Evolutionary conservation across 2,888 invertebrate species (phyloP), one percentile per base, ranked within the genome.

Genomic region (Agrilus mali): DNA sequence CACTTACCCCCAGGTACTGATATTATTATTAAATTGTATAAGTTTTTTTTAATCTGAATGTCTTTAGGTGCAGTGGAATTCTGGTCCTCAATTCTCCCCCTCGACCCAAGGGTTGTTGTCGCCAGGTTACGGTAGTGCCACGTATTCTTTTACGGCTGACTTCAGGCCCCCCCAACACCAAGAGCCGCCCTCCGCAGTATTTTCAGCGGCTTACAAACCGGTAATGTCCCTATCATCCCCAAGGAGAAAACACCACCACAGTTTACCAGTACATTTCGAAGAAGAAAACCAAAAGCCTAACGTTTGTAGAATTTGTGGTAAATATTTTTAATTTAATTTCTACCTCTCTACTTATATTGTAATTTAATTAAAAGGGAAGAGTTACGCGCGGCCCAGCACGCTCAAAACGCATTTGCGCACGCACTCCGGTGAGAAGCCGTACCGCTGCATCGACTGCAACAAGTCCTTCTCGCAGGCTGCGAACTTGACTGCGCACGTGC

Each of bases 381-480:
- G 93, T 1, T 92, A 96, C 69, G 96, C 96, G 1, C 73, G 96
- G 4, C 96, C 96, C 1, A 93, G 92, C 66, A 97, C 96, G 1
- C 70, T 98, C 49, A 97, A 97, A 72, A 97, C 96, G 0, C 97
- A 97, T 67, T 75, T 96, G 44, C 74, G 97, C 42, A 97, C 96
- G 1, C 97, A 97, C 66, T 89, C 90, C 3, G 96, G 96, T 0
- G 96, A 97, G 65, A 80, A 94, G 55, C 93, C 93, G 0, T 87
- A 90, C 66, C 73, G 85, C 44, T 94, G 94, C 64, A 82, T 85
- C 40, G 93, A 93, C 59, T 96, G 95, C 70, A 87, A 87, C 65
- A 96, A 96, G 67, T 92, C 93, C 53, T 96, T 96, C 70, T 92
- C 92, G 38, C 97, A 98, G 69, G 97, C 97, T 36, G 97, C 97